Evolutionary conservation across 2,888 invertebrate species (phyloP).

Genomic region (Selenia dentaria): DNA sequence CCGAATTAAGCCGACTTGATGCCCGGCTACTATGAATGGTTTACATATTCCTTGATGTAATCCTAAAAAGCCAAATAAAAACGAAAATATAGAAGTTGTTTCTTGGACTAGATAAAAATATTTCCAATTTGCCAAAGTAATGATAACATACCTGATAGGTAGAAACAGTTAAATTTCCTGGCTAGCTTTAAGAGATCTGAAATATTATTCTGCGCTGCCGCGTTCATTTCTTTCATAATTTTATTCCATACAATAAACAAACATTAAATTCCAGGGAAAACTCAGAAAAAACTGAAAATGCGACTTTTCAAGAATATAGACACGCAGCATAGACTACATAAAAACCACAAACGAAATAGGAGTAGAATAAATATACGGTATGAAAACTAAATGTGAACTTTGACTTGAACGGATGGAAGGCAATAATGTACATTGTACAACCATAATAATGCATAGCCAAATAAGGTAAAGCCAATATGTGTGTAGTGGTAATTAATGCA

Average conservation of each 20-base stretch:
- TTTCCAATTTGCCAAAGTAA: too few species aligned
- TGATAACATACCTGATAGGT: conserved; percentile 95
- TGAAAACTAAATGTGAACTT: too few species aligned
- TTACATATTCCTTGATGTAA: conserved; percentile 91
- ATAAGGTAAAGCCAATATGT: too few species aligned
- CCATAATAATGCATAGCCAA: too few species aligned
- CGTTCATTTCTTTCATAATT: conserved; percentile 80
- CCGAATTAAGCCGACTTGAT: conserved; percentile 94
- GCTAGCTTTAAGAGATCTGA: conserved; percentile 90
- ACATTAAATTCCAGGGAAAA: conserved; percentile 10
- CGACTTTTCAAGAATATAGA: conserved; percentile 28
- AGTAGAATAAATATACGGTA: too few species aligned
- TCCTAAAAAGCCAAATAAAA: conserved; percentile 74
- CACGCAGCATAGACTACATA: not conserved
- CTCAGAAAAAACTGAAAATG: conserved; percentile 28
- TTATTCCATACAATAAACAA: conserved; percentile 50
- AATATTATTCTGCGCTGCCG: conserved; percentile 68
- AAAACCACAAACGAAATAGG: not conserved
- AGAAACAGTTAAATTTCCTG: conserved; percentile 95
- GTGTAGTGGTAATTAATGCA: too few species aligned
- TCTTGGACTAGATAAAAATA: too few species aligned
- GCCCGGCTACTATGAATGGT: conserved; percentile 94
- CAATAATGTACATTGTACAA: too few species aligned
- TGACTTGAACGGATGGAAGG: too few species aligned
- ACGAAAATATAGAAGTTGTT: too few species aligned